These are phyloP conservation scores for Zosterops hypoxanthus DNA, from an alignment of 2,113 vertebrate species.

Conservation along the genomic window DNA sequence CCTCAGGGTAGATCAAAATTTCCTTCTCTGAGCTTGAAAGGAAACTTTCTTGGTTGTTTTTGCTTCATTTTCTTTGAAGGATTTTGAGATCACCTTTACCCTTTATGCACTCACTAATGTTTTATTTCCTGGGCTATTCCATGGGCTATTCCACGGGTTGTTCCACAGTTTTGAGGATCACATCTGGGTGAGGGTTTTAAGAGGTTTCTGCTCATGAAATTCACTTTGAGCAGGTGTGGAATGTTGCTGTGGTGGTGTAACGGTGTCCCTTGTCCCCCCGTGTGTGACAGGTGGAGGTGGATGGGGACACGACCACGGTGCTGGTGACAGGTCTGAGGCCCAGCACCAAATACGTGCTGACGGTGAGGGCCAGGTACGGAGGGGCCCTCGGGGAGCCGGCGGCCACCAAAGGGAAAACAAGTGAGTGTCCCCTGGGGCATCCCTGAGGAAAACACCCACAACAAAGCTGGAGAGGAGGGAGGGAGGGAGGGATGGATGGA, in stretches of 20 bases:
- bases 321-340: conserved; percentile 79
- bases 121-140: not conserved
- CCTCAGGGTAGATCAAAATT: not conserved
- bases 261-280: not conserved
- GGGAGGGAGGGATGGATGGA: not conserved
- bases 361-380: conserved; percentile 77
- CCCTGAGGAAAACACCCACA: not conserved
- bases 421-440: conserved; percentile 62
- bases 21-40: not conserved
- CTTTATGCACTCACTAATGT: accelerated
- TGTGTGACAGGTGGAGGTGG: conserved; percentile 77
- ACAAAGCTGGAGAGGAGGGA: not conserved
- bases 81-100: not conserved
- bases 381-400: conserved; percentile 73
- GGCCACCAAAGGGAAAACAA: conserved; percentile 74
- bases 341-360: conserved; percentile 79
- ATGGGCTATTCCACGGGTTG: not conserved
- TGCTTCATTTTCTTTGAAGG: not conserved
- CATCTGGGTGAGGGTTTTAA: not conserved
- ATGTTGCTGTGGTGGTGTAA: not conserved
- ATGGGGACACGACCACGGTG: conserved; percentile 73
- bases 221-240: not conserved
- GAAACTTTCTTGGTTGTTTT: not conserved
- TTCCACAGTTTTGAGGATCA: not conserved
- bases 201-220: not conserved